Percentiles rank a stretch among this genome's conserved stretches.
phyloP scores from a whole-genome alignment of 2,888 invertebrate genomes.

The Drosophila limbata region DNA sequence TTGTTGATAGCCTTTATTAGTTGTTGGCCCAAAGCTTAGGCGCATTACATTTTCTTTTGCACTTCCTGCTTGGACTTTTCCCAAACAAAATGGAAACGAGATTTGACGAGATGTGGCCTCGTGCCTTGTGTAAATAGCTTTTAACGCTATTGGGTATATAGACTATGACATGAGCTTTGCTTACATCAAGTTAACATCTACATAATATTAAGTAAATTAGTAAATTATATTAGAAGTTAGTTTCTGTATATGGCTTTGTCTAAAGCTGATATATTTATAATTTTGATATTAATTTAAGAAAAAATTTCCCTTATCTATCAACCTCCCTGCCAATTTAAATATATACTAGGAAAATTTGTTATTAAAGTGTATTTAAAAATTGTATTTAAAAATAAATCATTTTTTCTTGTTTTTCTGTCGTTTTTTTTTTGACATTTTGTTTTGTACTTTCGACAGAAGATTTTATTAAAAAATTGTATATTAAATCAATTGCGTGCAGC shows the following conservation, averaged over 20 bases:
- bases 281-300: neutral
- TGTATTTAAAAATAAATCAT: neutral
- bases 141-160: neutral
- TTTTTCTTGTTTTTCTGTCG: slow-evolving; percentile 21
- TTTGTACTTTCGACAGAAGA: slow-evolving; percentile 57
- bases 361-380: neutral
- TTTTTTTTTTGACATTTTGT: slow-evolving; percentile 46
- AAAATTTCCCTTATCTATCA: neutral
- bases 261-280: neutral
- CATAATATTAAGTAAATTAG: too few relatives aligned
- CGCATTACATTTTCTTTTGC: slow-evolving; percentile 67
- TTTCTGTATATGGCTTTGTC: too few relatives aligned
- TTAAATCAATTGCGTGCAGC: slow-evolving; percentile 77
- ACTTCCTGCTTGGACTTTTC: slow-evolving; percentile 50
- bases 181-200: neutral
- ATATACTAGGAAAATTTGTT: neutral
- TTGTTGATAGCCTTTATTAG: slow-evolving; percentile 82
- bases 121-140: slow-evolving; percentile 56
- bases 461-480: slow-evolving; percentile 77
- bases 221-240: too few relatives aligned
- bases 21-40: slow-evolving; percentile 76
- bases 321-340: neutral
- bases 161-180: slow-evolving; percentile 1
- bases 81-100: slow-evolving; percentile 23
- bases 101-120: slow-evolving; percentile 24